Percentiles rank a stretch among this genome's conserved stretches.
Conservation (phyloP, 2,888 invertebrate genomes). For the Pollenia angustigena region DNA sequence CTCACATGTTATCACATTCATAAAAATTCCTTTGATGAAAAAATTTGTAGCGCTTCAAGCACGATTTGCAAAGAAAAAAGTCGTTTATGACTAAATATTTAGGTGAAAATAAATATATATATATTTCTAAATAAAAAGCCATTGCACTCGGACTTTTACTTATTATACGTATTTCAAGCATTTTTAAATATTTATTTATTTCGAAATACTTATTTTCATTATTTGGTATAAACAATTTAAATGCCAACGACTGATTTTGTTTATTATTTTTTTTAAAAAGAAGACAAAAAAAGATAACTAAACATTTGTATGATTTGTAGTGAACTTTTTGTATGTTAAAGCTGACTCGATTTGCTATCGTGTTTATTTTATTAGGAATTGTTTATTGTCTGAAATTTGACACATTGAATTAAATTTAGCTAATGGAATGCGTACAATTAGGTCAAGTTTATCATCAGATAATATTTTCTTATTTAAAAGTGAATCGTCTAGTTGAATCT, state of each 20-base stretch:
- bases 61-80: background rate
- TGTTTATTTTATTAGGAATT: background rate
- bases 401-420: background rate
- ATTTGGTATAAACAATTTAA: conserved; percentile 16
- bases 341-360: background rate
- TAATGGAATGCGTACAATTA: background rate
- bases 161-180: background rate
- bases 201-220: background rate
- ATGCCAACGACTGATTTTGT: background rate
- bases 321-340: background rate
- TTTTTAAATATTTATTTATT: background rate
- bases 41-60: conserved; percentile 26
- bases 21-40: conserved; percentile 37
- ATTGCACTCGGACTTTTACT: background rate
- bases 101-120: background rate
- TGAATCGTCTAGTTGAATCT: too few relatives aligned
- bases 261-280: background rate
- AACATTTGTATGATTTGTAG: background rate
- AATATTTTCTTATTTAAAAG: too few relatives aligned
- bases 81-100: conserved; percentile 2
- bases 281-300: background rate
- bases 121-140: too few relatives aligned
- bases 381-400: background rate
- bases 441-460: background rate
- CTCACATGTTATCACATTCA: conserved; percentile 55